These are phyloP conservation scores for Polypedilum vanderplanki DNA, from an alignment of 1,140 invertebrate genomes.

Conservation along the genomic window DNA sequence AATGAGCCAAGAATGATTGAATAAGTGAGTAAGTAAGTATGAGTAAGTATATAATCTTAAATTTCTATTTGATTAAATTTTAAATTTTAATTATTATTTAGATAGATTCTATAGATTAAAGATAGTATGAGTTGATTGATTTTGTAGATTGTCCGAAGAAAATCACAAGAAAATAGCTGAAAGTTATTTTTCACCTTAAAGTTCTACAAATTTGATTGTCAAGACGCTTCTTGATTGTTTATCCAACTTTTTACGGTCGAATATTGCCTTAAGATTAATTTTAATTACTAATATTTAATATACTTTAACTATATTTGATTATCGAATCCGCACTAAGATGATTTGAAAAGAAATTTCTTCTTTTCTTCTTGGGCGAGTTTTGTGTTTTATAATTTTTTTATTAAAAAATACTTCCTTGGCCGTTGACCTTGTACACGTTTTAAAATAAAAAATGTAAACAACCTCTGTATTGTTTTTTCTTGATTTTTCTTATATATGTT, in stretches of 20 bases:
- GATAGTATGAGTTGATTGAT: neutral
- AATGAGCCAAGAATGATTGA: too few relatives aligned
- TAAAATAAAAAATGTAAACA: constrained; percentile 23
- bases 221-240: constrained; percentile 28
- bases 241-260: neutral
- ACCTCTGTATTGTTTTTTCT: constrained; percentile 29
- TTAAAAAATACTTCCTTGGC: constrained; percentile 28
- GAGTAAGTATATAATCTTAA: too few relatives aligned
- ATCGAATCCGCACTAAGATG: neutral
- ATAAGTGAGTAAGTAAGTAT: too few relatives aligned
- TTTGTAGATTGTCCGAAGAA: neutral
- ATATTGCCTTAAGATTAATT: neutral
- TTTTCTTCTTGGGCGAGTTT: neutral
- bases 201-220: constrained; percentile 20
- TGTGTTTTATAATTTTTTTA: constrained; percentile 20
- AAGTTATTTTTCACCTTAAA: neutral
- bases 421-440: constrained; percentile 28
- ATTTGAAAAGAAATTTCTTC: neutral
- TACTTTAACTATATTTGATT: neutral
- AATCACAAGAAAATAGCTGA: constrained; percentile 2
- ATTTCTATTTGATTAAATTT: too few relatives aligned
- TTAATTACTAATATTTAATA: neutral
- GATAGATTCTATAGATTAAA: too few relatives aligned
- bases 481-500: constrained; percentile 16
- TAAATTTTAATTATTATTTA: too few relatives aligned